Evolutionary conservation across 1,140 invertebrate species (phyloP).

Genomic region (Aphelinus certus): DNA sequence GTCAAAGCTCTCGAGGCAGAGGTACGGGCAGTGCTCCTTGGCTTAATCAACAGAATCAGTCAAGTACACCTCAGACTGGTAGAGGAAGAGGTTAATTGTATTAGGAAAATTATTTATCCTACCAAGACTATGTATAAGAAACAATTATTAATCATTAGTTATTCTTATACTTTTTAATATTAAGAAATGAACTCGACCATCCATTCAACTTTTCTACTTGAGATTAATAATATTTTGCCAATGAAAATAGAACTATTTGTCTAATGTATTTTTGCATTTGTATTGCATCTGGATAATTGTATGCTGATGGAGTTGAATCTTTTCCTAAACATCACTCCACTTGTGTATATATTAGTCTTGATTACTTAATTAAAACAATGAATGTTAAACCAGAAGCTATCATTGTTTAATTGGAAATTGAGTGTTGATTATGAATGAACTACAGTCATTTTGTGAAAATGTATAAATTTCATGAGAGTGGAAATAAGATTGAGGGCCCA

Average conservation of each 20-base stretch:
- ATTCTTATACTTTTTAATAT: constrained; percentile 27
- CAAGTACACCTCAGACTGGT: constrained; percentile 54
- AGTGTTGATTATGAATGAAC: no score
- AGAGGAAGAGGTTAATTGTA: constrained; percentile 60
- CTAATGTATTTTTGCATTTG: no score
- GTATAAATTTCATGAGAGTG: no score
- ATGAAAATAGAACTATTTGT: constrained; percentile 13
- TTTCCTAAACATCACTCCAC: no score
- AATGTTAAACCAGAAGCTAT: no score
- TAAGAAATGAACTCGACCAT: constrained; percentile 7
- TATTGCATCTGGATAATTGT: no score
- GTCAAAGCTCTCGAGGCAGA: constrained; percentile 63
- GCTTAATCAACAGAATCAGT: constrained; percentile 64
- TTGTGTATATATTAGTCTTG: no score
- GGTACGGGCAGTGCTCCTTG: constrained; percentile 63
- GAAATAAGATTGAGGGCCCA: no score
- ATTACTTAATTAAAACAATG: no score
- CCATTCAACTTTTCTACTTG: constrained; percentile 8
- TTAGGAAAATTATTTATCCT: not conserved
- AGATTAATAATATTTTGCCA: constrained; percentile 14
- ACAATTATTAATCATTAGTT: constrained; percentile 24
- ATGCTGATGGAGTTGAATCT: no score
- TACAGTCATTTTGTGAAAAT: no score
- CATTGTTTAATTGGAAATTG: no score
- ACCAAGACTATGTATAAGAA: constrained; percentile 3